Conservation (phyloP, 1,140 invertebrate species). For the Anastatus disparis region DNA sequence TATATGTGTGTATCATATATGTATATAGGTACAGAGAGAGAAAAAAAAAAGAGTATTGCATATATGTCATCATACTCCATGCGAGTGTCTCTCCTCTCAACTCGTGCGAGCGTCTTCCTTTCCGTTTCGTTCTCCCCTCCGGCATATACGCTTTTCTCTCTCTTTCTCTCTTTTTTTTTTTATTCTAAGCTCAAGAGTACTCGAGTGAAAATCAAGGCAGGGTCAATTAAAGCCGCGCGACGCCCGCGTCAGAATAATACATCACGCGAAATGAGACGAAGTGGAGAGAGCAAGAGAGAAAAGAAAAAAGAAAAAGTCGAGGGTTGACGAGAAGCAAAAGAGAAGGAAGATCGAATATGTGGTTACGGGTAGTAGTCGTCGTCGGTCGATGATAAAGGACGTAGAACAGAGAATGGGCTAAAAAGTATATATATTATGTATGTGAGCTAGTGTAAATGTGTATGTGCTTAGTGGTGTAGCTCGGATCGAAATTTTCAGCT, state of each 20-base stretch:
- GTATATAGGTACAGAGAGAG: no score
- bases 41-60: no score
- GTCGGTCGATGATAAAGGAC: slow-evolving; percentile 22
- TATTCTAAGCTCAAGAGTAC: background rate
- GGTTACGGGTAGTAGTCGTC: background rate
- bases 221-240: slow-evolving; percentile 58
- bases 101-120: slow-evolving; percentile 35
- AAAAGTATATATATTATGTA: background rate
- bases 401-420: background rate
- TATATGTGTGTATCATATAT: no score
- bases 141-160: slow-evolving; percentile 25
- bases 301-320: background rate
- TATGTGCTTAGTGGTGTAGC: no score
- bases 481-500: slow-evolving; percentile 41
- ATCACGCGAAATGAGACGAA: slow-evolving; percentile 35
- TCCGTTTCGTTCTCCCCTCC: slow-evolving; percentile 18
- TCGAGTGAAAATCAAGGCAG: slow-evolving; percentile 60
- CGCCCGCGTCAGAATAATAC: slow-evolving; percentile 38
- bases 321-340: background rate
- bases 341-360: background rate
- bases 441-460: no score
- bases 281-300: background rate
- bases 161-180: slow-evolving; percentile 45
- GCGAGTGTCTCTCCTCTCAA: slow-evolving; percentile 34
- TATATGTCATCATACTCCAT: slow-evolving; percentile 25